A percentile compares a stretch with the other conserved stretches of the same genome.
Evolutionary conservation across 2,797 vertebrate genomes (phyloP).

Genomic region (Mus caroli): DNA sequence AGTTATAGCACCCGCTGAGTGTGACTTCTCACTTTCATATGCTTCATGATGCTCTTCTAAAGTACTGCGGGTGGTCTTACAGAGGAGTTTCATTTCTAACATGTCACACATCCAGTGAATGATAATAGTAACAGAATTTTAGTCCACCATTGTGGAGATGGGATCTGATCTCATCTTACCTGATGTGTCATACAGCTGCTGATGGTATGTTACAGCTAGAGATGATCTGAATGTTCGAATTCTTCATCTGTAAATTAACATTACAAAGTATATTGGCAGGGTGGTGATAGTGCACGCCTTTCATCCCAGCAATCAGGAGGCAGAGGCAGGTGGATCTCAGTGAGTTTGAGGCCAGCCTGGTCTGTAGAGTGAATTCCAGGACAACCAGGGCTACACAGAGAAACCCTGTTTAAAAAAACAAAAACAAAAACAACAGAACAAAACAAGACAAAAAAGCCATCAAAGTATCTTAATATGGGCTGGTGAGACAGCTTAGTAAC

Average conservation of each 20-base stretch:
- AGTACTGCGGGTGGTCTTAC: background rate
- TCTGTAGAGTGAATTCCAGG: background rate
- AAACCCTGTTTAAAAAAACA: background rate
- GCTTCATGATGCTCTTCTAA: background rate
- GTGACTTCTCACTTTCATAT: background rate
- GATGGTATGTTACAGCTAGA: background rate
- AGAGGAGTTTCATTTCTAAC: constrained; percentile 37
- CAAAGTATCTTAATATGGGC: background rate
- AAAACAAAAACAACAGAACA: too few relatives aligned
- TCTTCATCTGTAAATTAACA: constrained; percentile 19
- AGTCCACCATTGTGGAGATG: background rate
- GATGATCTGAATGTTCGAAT: constrained; percentile 1
- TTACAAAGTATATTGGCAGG: background rate
- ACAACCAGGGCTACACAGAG: background rate
- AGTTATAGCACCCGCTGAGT: background rate
- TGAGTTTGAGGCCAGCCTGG: background rate
- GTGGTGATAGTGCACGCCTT: background rate
- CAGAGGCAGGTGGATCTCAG: background rate
- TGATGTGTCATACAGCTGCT: background rate
- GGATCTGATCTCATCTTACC: constrained; percentile 1
- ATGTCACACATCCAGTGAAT: background rate
- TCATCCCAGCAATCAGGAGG: background rate
- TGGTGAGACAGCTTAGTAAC: background rate
- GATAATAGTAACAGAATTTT: constrained; percentile 12
- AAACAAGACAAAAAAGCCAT: background rate